These are phyloP conservation scores for Opisthograptis luteolata DNA, from an alignment of 2,888 invertebrate genomes.

Conservation along the genomic window DNA sequence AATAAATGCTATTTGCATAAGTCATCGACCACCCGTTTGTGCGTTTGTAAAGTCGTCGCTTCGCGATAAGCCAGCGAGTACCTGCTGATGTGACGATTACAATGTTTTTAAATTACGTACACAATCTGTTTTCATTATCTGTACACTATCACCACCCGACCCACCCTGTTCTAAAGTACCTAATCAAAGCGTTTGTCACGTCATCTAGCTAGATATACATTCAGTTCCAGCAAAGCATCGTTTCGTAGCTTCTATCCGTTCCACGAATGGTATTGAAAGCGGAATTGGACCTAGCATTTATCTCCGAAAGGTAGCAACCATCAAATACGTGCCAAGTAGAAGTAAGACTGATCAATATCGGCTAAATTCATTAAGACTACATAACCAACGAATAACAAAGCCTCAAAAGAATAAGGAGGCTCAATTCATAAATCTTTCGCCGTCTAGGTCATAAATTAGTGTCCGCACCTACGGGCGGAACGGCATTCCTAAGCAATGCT, in stretches of 20 bases:
- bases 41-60: constrained; percentile 12
- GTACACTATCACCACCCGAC: constrained; percentile 2
- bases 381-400: constrained; percentile 15
- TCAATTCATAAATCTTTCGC: constrained; percentile 27
- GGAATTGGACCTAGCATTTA: no score
- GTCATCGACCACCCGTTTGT: constrained; percentile 46
- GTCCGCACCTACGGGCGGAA: constrained; percentile 31
- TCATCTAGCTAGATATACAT: no score
- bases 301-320: no score
- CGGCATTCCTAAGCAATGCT: constrained; percentile 28
- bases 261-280: no score
- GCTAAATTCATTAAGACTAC: constrained; percentile 27
- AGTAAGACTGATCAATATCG: no score
- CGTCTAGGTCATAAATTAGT: constrained; percentile 31
- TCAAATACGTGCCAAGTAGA: no score
- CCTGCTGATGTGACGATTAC: constrained; percentile 4
- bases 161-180: no score
- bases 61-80: constrained; percentile 38
- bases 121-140: constrained; percentile 14
- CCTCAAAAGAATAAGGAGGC: constrained; percentile 23
- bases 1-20: constrained; percentile 48
- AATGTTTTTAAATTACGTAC: no score
- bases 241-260: no score
- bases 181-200: no score
- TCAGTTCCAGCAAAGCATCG: no score